These are phyloP conservation scores for Caenorhabditis sp. DNA, from an alignment of 2,888 invertebrate species.

Conservation along the genomic window DNA sequence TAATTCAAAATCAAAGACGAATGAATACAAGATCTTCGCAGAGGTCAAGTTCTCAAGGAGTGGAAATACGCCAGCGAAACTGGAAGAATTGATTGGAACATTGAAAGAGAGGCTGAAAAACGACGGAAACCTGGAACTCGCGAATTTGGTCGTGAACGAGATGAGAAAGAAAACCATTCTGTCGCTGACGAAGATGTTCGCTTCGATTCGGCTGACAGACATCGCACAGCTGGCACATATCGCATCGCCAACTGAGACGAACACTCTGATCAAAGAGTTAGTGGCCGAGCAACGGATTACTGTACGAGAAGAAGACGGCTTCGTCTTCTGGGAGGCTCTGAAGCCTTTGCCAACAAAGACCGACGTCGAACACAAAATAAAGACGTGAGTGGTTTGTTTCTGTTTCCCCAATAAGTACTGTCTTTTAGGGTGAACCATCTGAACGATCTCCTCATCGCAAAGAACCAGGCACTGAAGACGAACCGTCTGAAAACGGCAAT, in stretches of 20 bases:
- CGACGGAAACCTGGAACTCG: conserved; percentile 58
- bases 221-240: conserved; percentile 18
- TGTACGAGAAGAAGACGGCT: conserved; percentile 28
- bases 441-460: conserved; percentile 17
- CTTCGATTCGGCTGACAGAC: conserved; percentile 26
- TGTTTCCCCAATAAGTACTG: not conserved
- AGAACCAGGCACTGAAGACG: conserved; percentile 18
- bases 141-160: conserved; percentile 35
- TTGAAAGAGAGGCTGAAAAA: conserved; percentile 22
- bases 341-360: conserved; percentile 11
- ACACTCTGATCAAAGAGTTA: conserved; percentile 16
- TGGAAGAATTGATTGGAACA: conserved; percentile 12
- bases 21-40: conserved; percentile 17
- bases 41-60: conserved; percentile 33
- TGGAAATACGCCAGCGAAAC: conserved; percentile 17
- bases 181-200: conserved; percentile 52
- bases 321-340: conserved; percentile 38
- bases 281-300: conserved; percentile 26
- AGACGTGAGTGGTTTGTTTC: conserved; percentile 12
- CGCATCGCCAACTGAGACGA: conserved; percentile 4
- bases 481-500: conserved; percentile 11
- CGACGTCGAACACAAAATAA: conserved; percentile 21
- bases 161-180: conserved; percentile 57
- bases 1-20: conserved; percentile 4
- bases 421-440: conserved; percentile 41